Evolutionary conservation across 1,140 invertebrate genomes (phyloP).

Genomic region (Aphelinus atriplicis): DNA sequence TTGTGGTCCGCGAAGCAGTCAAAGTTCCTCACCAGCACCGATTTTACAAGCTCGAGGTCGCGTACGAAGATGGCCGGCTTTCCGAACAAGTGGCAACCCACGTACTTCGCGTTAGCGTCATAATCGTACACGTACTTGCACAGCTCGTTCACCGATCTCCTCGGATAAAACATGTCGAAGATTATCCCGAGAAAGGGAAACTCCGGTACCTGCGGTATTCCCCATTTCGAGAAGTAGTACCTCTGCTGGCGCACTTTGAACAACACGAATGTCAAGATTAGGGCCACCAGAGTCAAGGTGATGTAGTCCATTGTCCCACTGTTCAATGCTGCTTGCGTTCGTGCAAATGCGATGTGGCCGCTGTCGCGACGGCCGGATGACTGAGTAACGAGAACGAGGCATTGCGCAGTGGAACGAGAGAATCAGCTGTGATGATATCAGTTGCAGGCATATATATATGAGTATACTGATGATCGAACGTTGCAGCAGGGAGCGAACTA

Average conservation of each 20-base stretch:
- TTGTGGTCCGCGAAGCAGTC: constrained; percentile 71
- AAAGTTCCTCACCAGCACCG: constrained; percentile 72
- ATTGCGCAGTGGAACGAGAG: too few relatives aligned
- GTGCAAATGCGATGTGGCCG: background rate
- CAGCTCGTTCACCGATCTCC: constrained; percentile 9
- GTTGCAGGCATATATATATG: too few relatives aligned
- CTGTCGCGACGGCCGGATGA: background rate
- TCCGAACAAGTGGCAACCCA: constrained; percentile 11
- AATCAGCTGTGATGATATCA: too few relatives aligned
- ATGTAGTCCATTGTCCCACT: background rate
- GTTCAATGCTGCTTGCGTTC: background rate
- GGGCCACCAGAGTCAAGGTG: background rate
- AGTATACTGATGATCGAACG: too few relatives aligned
- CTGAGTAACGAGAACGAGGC: background rate
- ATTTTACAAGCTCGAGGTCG: constrained; percentile 71
- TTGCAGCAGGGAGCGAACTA: too few relatives aligned
- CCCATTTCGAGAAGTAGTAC: constrained; percentile 10
- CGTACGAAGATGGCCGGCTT: constrained; percentile 66
- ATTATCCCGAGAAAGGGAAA: background rate
- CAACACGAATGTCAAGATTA: background rate
- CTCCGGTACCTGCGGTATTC: constrained; percentile 15
- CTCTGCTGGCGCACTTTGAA: background rate
- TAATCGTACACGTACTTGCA: constrained; percentile 3
- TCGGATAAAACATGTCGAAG: background rate
- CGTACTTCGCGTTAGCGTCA: constrained; percentile 13